phyloP scores from a whole-genome alignment of 2,888 invertebrate species.

The Rhodophaea formosa region DNA sequence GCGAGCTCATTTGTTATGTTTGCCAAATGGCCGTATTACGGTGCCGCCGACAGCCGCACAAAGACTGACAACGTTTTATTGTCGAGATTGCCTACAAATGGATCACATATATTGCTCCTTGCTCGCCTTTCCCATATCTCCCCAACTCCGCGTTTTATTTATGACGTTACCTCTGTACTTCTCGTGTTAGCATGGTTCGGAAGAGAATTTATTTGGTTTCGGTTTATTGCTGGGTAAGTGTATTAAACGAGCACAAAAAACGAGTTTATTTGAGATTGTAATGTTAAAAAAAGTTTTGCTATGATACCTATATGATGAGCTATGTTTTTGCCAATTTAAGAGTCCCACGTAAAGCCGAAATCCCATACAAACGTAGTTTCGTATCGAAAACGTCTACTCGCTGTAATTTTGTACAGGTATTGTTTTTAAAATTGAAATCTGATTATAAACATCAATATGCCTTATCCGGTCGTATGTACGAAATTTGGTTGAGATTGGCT shows the following conservation, averaged over 20 bases:
- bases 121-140: conserved; percentile 33
- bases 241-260: not conserved
- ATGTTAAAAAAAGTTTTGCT: too few relatives aligned
- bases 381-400: too few relatives aligned
- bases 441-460: too few relatives aligned
- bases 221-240: conserved; percentile 16
- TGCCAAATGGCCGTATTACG: conserved; percentile 63
- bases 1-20: conserved; percentile 72
- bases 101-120: conserved; percentile 49
- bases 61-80: conserved; percentile 70
- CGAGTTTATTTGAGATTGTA: not conserved
- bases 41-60: conserved; percentile 59
- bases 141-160: conserved; percentile 23
- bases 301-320: too few relatives aligned
- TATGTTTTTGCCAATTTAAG: too few relatives aligned
- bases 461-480: too few relatives aligned
- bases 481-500: too few relatives aligned
- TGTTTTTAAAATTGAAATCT: too few relatives aligned
- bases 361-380: too few relatives aligned
- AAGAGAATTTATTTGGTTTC: conserved; percentile 20
- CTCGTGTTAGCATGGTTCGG: conserved; percentile 8
- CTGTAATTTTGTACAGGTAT: too few relatives aligned
- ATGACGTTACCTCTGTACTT: conserved; percentile 17
- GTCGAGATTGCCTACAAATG: conserved; percentile 71
- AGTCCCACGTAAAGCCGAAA: too few relatives aligned